phyloP scores from a whole-genome alignment of 2,888 invertebrate genomes.

The Cremastinae sp. region DNA sequence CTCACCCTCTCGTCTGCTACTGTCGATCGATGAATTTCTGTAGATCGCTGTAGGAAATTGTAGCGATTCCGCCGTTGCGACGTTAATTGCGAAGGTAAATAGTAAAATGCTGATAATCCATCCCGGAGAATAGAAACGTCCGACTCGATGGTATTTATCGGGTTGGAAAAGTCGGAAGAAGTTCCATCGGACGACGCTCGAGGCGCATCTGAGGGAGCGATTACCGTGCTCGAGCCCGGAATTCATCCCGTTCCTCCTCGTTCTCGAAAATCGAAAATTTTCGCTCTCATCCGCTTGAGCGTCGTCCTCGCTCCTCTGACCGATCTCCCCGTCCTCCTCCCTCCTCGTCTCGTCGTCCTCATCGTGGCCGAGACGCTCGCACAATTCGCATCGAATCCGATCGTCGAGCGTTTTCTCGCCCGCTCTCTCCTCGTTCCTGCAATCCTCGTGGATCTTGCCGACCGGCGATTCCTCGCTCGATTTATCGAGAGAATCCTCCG shows the following conservation, averaged over 20 bases:
- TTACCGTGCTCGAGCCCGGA: conserved; percentile 56
- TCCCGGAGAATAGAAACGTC: conserved; percentile 11
- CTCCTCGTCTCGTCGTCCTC: conserved; percentile 40
- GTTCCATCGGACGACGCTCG: conserved; percentile 76
- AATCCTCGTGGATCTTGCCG: conserved; percentile 43
- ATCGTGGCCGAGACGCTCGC: conserved; percentile 63
- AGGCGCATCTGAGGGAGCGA: conserved; percentile 69
- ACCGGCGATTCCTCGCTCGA: not conserved
- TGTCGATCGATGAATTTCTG: conserved; percentile 46
- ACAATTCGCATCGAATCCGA: conserved; percentile 62
- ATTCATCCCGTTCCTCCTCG: conserved; percentile 20
- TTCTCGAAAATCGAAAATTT: conserved; percentile 45
- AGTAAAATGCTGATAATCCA: conserved; percentile 53
- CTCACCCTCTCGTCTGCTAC: conserved; percentile 53
- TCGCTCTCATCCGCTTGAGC: conserved; percentile 21
- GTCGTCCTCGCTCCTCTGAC: conserved; percentile 23
- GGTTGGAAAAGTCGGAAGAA: conserved; percentile 1
- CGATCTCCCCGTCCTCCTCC: too few relatives aligned
- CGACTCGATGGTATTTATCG: conserved; percentile 14
- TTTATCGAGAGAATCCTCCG: not conserved
- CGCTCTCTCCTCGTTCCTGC: conserved; percentile 62
- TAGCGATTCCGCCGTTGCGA: conserved; percentile 44
- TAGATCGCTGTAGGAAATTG: conserved; percentile 36
- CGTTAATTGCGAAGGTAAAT: conserved; percentile 50
- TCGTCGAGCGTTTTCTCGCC: conserved; percentile 55